Evolutionary conservation across 1,140 invertebrate species (phyloP).

Genomic region (Odontomachus brunneus): DNA sequence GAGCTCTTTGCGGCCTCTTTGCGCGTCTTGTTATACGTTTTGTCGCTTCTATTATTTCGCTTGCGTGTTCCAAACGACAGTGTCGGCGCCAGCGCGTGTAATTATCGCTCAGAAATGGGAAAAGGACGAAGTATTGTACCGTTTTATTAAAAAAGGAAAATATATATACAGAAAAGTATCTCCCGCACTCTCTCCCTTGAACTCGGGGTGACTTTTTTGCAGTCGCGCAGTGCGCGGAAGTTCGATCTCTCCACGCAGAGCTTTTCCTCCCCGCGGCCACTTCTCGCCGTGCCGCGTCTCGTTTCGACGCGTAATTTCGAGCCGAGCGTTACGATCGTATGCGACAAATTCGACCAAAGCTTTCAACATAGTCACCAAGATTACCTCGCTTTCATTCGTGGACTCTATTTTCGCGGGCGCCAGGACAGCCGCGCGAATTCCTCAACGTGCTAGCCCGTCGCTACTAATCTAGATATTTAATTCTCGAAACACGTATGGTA

Average conservation of each 20-base stretch:
- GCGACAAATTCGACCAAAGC: not conserved
- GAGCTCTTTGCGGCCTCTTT: not conserved
- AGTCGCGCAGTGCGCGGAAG: not conserved
- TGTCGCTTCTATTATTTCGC: not conserved
- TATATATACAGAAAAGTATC: not conserved
- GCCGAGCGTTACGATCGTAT: not conserved
- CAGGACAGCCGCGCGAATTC: no score
- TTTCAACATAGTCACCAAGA: not conserved
- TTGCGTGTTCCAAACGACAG: not conserved
- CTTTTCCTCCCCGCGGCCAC: not conserved
- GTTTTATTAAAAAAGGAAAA: conserved; percentile 22
- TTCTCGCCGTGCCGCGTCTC: no score
- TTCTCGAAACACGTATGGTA: no score
- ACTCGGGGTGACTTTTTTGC: not conserved
- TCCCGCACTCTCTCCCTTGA: not conserved
- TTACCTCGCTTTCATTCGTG: not conserved
- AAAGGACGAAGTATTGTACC: no score
- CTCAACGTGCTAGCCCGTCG: no score
- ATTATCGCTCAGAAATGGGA: not conserved
- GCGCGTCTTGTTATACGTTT: conserved; percentile 2
- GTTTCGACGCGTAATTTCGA: not conserved
- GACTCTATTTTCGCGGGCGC: not conserved
- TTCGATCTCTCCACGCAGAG: not conserved
- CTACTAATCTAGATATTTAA: no score
- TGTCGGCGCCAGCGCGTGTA: not conserved